These are phyloP conservation scores for Labroides dimidiatus DNA, from an alignment of 2,797 vertebrate genomes.

Conservation along the genomic window DNA sequence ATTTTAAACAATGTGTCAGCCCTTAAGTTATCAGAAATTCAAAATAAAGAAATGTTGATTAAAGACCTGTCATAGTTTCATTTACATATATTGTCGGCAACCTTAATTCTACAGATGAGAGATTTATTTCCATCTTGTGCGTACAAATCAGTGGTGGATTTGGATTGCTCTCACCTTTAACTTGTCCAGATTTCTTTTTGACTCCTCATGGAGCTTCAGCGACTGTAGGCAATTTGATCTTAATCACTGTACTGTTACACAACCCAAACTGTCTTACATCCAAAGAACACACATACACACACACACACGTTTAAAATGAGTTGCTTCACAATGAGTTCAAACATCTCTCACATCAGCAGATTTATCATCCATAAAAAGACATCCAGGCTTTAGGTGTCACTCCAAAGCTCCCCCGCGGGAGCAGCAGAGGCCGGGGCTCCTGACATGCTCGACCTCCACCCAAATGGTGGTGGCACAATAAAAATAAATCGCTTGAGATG, in stretches of 20 bases:
- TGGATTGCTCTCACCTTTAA: conserved; percentile 12
- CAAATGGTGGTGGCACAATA: conserved; percentile 75
- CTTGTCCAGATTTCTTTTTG: conserved; percentile 9
- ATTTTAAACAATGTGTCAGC: not conserved
- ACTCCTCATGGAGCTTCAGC: not conserved
- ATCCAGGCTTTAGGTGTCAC: conserved; percentile 68
- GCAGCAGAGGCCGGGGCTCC: conserved; percentile 52
- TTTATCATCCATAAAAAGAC: conserved; percentile 48
- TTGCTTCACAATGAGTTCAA: conserved; percentile 20
- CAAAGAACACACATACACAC: not conserved
- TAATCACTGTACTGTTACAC: not conserved
- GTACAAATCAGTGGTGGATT: not conserved
- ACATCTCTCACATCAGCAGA: conserved; percentile 37
- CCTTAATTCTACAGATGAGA: not conserved
- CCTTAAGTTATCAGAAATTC: not conserved
- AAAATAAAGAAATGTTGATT: not conserved
- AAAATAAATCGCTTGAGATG: conserved; percentile 80
- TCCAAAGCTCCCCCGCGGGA: conserved; percentile 32
- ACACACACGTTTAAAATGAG: conserved; percentile 16
- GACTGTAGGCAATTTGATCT: conserved; percentile 1
- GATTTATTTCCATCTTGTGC: not conserved
- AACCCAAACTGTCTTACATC: conserved; percentile 1
- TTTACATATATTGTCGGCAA: not conserved
- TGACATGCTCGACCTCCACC: conserved; percentile 65
- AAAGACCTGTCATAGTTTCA: not conserved